Evolutionary conservation across 1,140 invertebrate genomes (phyloP).

Genomic region (Cyclargus thomasi): DNA sequence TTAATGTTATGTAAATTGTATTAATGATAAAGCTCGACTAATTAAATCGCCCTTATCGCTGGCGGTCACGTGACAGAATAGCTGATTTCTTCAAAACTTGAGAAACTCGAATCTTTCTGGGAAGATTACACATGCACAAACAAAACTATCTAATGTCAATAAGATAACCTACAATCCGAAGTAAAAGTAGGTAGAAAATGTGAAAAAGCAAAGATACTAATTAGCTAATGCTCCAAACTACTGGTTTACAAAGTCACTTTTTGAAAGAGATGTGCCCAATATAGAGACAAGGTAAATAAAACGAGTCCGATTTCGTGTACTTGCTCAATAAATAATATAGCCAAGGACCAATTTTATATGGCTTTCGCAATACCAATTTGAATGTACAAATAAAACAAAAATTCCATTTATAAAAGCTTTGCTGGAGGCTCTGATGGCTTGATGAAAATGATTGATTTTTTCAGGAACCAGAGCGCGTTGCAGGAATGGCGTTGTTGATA

Average conservation of each 20-base stretch:
- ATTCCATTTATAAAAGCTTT: too few species aligned
- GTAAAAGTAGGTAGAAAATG: constrained; percentile 1
- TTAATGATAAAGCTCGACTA: constrained; percentile 16
- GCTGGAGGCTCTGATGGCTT: too few species aligned
- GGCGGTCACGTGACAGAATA: too few species aligned
- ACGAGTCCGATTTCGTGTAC: not conserved
- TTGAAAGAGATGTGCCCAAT: not conserved
- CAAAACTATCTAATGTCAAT: not conserved
- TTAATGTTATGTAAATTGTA: constrained; percentile 29
- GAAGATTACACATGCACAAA: not conserved
- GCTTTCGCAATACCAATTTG: too few species aligned
- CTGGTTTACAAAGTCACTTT: not conserved
- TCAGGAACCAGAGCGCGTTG: not conserved
- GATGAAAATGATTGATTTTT: not conserved
- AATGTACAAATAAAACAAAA: too few species aligned
- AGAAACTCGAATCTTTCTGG: not conserved
- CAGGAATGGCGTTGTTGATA: not conserved
- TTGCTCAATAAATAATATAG: not conserved
- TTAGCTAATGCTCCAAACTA: not conserved
- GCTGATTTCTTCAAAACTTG: not conserved
- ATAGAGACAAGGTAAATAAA: not conserved
- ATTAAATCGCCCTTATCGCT: constrained; percentile 10
- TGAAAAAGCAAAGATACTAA: not conserved
- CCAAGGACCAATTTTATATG: too few species aligned
- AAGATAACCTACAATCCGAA: not conserved